Conservation (phyloP, 1,140 invertebrate genomes). For the Drosophila tani region DNA sequence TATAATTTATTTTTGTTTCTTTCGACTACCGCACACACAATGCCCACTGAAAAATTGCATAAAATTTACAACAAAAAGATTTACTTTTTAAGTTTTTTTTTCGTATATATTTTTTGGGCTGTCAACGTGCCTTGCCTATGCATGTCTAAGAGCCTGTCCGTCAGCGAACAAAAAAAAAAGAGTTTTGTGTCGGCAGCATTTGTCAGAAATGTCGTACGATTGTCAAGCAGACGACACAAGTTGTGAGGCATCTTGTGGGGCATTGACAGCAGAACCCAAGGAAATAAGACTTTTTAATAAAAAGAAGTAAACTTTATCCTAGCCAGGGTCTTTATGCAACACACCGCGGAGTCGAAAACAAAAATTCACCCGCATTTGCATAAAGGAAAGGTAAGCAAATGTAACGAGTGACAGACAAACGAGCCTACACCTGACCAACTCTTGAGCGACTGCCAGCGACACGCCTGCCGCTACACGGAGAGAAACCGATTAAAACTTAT, state of each 20-base stretch:
- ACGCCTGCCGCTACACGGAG: constrained; percentile 10
- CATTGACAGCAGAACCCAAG: constrained; percentile 56
- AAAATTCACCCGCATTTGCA: constrained; percentile 63
- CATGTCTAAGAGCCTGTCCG: constrained; percentile 55
- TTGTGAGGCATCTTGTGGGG: constrained; percentile 55
- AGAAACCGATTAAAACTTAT: neutral
- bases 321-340: constrained; percentile 38
- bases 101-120: constrained; percentile 42
- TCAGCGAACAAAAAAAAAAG: constrained; percentile 35
- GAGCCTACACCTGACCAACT: constrained; percentile 74
- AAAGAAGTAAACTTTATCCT: constrained; percentile 10
- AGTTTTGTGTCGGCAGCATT: constrained; percentile 74
- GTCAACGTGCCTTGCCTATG: constrained; percentile 71
- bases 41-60: constrained; percentile 66
- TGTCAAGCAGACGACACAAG: constrained; percentile 66
- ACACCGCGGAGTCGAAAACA: constrained; percentile 3
- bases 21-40: constrained; percentile 35
- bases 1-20: constrained; percentile 68
- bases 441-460: constrained; percentile 43
- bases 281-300: constrained; percentile 30
- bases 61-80: constrained; percentile 65
- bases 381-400: constrained; percentile 76
- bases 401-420: constrained; percentile 76
- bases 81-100: constrained; percentile 26
- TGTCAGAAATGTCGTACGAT: constrained; percentile 80